These are phyloP conservation scores for Drosophila neonasuta DNA, from an alignment of 2,888 invertebrate species.

Conservation along the genomic window DNA sequence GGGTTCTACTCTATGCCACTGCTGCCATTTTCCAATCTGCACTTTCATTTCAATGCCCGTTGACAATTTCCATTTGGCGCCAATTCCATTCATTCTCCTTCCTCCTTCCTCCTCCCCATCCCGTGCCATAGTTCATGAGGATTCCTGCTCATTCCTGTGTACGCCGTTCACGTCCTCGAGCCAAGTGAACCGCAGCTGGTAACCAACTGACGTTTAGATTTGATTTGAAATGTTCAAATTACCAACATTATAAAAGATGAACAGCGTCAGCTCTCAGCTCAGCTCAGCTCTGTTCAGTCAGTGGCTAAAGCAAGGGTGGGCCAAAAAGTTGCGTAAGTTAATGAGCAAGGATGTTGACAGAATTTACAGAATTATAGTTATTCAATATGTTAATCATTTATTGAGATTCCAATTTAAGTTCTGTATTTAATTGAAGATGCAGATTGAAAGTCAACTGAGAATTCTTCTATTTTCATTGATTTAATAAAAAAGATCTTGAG, in stretches of 20 bases:
- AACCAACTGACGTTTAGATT: constrained; percentile 75
- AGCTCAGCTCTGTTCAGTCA: constrained; percentile 19
- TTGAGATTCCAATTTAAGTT: too few species aligned
- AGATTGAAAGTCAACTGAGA: too few species aligned
- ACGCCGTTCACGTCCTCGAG: constrained; percentile 15
- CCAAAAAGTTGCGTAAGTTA: constrained; percentile 10
- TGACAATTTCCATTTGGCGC: constrained; percentile 72
- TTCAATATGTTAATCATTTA: background rate
- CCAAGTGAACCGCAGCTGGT: constrained; percentile 69
- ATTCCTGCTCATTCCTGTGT: background rate
- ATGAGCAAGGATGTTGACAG: background rate
- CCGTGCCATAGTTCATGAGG: background rate
- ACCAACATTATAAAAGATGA: constrained; percentile 75
- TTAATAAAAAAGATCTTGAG: too few species aligned
- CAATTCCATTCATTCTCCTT: constrained; percentile 23
- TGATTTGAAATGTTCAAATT: constrained; percentile 77
- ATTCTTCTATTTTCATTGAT: too few species aligned
- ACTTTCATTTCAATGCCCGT: constrained; percentile 73
- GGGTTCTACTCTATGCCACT: constrained; percentile 41
- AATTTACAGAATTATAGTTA: background rate
- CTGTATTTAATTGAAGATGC: too few species aligned
- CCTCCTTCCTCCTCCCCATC: background rate
- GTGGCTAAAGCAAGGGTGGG: constrained; percentile 17
- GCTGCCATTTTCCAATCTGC: constrained; percentile 70
- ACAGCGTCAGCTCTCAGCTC: constrained; percentile 51